Evolutionary conservation across 2,113 vertebrate genomes (phyloP).

Genomic region (Cyrtonyx montezumae): DNA sequence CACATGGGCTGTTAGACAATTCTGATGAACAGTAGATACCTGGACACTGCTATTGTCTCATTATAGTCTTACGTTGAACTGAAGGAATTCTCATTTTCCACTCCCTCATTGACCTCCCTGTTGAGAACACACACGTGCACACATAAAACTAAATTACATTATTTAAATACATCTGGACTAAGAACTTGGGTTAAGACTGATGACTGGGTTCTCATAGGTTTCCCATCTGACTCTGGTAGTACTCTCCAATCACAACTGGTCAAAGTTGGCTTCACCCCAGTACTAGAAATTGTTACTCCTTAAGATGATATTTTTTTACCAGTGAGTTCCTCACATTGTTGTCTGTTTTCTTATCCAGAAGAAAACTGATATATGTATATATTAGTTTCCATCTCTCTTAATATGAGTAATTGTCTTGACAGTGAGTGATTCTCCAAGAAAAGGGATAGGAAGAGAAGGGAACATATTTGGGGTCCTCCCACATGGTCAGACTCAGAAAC

Average conservation of each 20-base stretch:
- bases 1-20: not conserved
- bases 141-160: constrained; percentile 44
- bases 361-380: not conserved
- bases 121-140: constrained; percentile 55
- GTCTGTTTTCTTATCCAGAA: not conserved
- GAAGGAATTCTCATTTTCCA: constrained; percentile 25
- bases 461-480: not conserved
- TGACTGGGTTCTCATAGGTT: constrained; percentile 8
- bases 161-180: constrained; percentile 49
- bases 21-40: not conserved
- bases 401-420: not conserved
- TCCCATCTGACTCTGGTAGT: constrained; percentile 44
- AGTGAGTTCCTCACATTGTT: not conserved
- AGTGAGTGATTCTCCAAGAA: not conserved
- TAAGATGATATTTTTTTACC: not conserved
- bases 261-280: not conserved
- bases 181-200: constrained; percentile 38
- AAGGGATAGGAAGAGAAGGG: not conserved
- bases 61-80: not conserved
- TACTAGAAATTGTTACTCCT: not conserved
- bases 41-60: not conserved
- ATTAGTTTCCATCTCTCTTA: not conserved
- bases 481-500: not conserved
- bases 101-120: constrained; percentile 33
- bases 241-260: not conserved